Evolutionary conservation across 1,140 invertebrate genomes (phyloP).

Genomic region (Drosophila albomicans): DNA sequence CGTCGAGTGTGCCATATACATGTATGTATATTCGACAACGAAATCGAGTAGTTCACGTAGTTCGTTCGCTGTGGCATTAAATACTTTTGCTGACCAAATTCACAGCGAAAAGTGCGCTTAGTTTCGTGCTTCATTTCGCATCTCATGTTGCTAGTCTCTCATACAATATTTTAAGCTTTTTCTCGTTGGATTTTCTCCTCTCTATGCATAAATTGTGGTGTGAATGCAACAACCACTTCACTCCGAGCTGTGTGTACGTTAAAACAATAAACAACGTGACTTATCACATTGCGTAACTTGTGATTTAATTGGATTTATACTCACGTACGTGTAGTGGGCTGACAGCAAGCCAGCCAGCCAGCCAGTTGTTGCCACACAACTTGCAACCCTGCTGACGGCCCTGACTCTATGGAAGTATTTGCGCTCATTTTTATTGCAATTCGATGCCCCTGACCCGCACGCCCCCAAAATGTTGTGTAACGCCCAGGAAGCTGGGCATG

Average conservation of each 20-base stretch:
- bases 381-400: not conserved
- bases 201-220: slow-evolving; percentile 76
- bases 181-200: slow-evolving; percentile 1
- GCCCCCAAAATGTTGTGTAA: slow-evolving; percentile 27
- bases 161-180: slow-evolving; percentile 27
- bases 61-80: not conserved
- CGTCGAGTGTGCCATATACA: not conserved
- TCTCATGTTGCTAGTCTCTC: not conserved
- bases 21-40: not conserved
- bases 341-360: slow-evolving; percentile 14
- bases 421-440: slow-evolving; percentile 65
- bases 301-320: slow-evolving; percentile 82
- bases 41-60: slow-evolving; percentile 32
- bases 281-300: slow-evolving; percentile 83
- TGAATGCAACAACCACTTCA: slow-evolving; percentile 33
- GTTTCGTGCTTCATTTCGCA: slow-evolving; percentile 45
- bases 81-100: slow-evolving; percentile 14
- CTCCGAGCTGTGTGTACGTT: slow-evolving; percentile 45
- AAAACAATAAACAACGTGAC: slow-evolving; percentile 82
- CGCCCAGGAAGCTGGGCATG: slow-evolving; percentile 25
- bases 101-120: slow-evolving; percentile 59
- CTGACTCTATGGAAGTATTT: slow-evolving; percentile 35
- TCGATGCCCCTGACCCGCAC: slow-evolving; percentile 29
- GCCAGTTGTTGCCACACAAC: not conserved
- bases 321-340: slow-evolving; percentile 47